Evolutionary conservation across 2,113 vertebrate species (phyloP).

Genomic region (Alligator mississippiensis): DNA sequence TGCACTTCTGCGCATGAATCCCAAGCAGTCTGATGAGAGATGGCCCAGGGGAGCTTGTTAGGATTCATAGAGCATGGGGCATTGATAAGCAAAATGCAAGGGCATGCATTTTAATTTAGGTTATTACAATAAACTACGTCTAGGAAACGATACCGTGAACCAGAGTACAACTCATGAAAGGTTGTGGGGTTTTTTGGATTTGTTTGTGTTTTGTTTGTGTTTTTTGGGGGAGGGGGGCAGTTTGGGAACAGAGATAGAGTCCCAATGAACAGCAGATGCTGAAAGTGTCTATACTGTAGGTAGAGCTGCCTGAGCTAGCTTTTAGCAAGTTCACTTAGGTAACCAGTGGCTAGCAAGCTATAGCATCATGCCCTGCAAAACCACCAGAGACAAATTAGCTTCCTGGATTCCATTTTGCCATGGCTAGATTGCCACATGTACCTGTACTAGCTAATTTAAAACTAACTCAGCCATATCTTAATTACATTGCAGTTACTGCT

Average conservation of each 20-base stretch:
- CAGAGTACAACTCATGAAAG: neutral
- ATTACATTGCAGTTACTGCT: neutral
- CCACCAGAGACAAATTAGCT: neutral
- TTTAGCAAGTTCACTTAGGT: constrained; percentile 13
- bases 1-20: neutral
- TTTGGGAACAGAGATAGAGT: constrained; percentile 22
- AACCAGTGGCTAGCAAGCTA: constrained; percentile 10
- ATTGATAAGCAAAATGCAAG: neutral
- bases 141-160: neutral
- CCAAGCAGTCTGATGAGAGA: neutral
- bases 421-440: neutral
- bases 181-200: neutral
- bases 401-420: neutral
- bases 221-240: neutral
- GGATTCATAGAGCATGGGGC: constrained; percentile 2
- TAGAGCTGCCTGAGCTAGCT: neutral
- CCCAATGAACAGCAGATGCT: constrained; percentile 25
- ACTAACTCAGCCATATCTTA: neutral
- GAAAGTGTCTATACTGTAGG: neutral
- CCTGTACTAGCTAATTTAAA: neutral
- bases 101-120: constrained; percentile 31
- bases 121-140: neutral
- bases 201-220: too few relatives aligned
- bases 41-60: constrained; percentile 8
- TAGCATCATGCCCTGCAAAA: neutral